Base-by-base conservation (phyloP, 2,113 vertebrate genomes). In the Mus spicilegus region DNA sequence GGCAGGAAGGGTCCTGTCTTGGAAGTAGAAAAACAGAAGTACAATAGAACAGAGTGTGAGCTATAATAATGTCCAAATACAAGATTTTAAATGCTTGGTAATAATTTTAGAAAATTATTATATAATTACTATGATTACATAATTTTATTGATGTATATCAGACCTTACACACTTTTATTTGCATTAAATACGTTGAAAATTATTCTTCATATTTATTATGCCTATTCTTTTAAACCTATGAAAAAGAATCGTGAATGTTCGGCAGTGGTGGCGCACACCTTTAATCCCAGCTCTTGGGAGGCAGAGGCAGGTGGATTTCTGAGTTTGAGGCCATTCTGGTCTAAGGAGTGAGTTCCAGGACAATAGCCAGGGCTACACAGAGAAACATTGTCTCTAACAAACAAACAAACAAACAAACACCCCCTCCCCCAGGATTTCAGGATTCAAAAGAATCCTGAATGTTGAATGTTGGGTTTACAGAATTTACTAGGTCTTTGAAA, bases 71-170 rank as follows among this genome's bases (percentile, higher is more conserved):
- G 70, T 95, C 22, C 70, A 88, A 36, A 78, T 78, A 75, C 24
- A 81, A 73, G 39, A 46, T 95, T 96, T 87, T 82, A 93, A 96
- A 85, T 75, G 65, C 61, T 76, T 89, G 6, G 81, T 80, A 28
- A 30, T 69, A 46, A 61, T n/a, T 93, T 56, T 91, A 84, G 42
- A 84, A 80, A 80, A 75, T 61, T 49, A 46, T 67, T 14, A 28
- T 24, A 30, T 86, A 36, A 6, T 92, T 95, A 87, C 78, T 87
- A 67, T 94, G 51, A 93, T 89, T 51, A 94, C 17, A 65, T 94
- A 89, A 24, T 94, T 94, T 26, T n/a, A n/a, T 82, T 92, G 72
- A 49, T 81, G 14, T 81, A 36, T 76, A 11, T 69, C 16, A 12
- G 67, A n/a, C 3, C 6, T 77, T 90, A 5, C n/a, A 19, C 11